Conservation (phyloP, 1,140 invertebrate genomes). For the Drosophila auraria region DNA sequence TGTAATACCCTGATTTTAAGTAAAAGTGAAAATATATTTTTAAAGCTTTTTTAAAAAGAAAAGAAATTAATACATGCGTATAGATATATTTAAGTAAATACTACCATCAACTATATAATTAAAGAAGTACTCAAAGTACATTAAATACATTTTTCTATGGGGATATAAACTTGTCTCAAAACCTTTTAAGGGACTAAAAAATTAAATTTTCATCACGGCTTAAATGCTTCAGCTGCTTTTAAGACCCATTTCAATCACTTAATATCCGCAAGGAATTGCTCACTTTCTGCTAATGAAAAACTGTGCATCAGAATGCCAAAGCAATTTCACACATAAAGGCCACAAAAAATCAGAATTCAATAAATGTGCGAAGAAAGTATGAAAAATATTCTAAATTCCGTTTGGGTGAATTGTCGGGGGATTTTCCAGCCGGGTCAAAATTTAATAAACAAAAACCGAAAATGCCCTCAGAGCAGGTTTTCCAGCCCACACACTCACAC, state of each 20-base stretch:
- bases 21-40: no score
- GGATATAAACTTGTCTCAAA: no score
- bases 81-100: no score
- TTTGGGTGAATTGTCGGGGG: slow-evolving; percentile 3
- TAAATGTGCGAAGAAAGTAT: slow-evolving; percentile 21
- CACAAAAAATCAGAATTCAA: slow-evolving; percentile 6
- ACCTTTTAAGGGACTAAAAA: neutral
- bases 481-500: slow-evolving; percentile 15
- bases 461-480: slow-evolving; percentile 41
- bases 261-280: slow-evolving; percentile 9
- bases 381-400: slow-evolving; percentile 34
- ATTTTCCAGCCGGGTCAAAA: slow-evolving; percentile 39
- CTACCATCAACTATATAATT: no score
- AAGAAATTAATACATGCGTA: no score
- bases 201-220: neutral
- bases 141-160: neutral
- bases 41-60: no score
- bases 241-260: slow-evolving; percentile 15
- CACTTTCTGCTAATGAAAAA: slow-evolving; percentile 13
- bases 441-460: slow-evolving; percentile 70
- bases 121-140: neutral
- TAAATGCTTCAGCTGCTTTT: neutral
- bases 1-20: no score
- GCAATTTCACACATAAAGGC: slow-evolving; percentile 23
- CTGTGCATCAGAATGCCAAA: neutral